These are phyloP conservation scores for Synchiropus splendidus DNA, from an alignment of 2,113 vertebrate species.

Conservation along the genomic window DNA sequence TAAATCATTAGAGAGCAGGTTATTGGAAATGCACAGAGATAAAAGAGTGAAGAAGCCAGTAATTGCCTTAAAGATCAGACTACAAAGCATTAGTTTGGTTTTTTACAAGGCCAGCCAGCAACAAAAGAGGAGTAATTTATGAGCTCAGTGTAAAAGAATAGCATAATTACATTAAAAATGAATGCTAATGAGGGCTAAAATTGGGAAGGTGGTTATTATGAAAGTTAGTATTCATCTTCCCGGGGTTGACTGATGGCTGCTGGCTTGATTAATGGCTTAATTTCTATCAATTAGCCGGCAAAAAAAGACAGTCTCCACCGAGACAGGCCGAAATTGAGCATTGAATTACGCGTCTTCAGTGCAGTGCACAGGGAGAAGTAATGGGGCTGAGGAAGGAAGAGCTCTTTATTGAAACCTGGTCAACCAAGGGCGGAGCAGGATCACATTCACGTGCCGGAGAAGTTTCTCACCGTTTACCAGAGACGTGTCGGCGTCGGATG, in stretches of 20 bases:
- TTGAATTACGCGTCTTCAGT: conserved; percentile 93
- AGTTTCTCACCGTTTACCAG: too few relatives aligned
- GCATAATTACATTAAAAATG: conserved; percentile 99
- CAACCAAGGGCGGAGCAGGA: too few relatives aligned
- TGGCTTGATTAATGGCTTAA: conserved; percentile 99
- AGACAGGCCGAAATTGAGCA: conserved; percentile 95
- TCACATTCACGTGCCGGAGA: too few relatives aligned
- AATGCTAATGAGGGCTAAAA: conserved; percentile 99
- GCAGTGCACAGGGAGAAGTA: conserved; percentile 57
- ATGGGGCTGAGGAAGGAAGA: conserved; percentile 47
- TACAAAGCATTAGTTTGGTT: conserved; percentile 98
- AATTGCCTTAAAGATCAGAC: conserved; percentile 99
- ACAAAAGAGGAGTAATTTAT: conserved; percentile 99
- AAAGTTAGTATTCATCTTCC: conserved; percentile 99
- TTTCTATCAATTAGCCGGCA: conserved; percentile 99
- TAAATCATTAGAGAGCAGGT: conserved; percentile 81
- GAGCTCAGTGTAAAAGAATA: conserved; percentile 99
- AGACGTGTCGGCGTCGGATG: conserved; percentile 1
- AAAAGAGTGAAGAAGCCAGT: conserved; percentile 86
- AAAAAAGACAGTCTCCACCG: conserved; percentile 71
- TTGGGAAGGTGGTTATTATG: conserved; percentile 99
- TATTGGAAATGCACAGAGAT: conserved; percentile 83
- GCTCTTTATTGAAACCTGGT: conserved; percentile 50
- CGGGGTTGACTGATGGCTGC: conserved; percentile 96
- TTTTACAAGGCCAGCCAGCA: conserved; percentile 99